Conservation (phyloP, 1,140 invertebrate genomes). For the Aphelinus certus region DNA sequence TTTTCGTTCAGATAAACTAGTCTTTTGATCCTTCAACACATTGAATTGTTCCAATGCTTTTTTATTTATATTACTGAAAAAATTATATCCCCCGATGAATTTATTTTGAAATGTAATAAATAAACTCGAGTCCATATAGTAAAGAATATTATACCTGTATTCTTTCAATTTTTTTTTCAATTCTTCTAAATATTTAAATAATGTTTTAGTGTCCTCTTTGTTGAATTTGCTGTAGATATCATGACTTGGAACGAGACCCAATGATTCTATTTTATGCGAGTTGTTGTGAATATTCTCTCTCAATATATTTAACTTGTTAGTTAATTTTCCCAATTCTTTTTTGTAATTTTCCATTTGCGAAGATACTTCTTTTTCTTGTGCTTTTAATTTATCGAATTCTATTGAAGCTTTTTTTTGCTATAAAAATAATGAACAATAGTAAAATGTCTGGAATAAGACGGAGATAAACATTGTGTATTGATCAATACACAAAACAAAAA, state of each 20-base stretch:
- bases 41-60: constrained; percentile 99
- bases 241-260: constrained; percentile 89
- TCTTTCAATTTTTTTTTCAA: constrained; percentile 97
- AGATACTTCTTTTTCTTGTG: constrained; percentile 92
- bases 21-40: constrained; percentile 98
- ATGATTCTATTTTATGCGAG: constrained; percentile 92
- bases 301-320: constrained; percentile 92
- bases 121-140: no score
- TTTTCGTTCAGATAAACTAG: constrained; percentile 95
- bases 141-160: constrained; percentile 69
- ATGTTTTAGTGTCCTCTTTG: constrained; percentile 85
- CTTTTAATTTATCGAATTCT: constrained; percentile 84
- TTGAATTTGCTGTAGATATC: constrained; percentile 94
- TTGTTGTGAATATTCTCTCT: constrained; percentile 96
- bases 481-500: constrained; percentile 42
- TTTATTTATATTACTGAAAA: constrained; percentile 94
- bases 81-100: neutral
- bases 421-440: constrained; percentile 33
- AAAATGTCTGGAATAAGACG: no score
- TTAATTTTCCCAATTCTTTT: constrained; percentile 96
- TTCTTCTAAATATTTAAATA: constrained; percentile 96
- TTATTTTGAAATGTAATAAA: neutral
- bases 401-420: constrained; percentile 74
- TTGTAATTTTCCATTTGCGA: constrained; percentile 97
- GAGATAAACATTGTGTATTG: neutral